These are phyloP conservation scores for Notodonta dromedarius DNA, from an alignment of 2,888 invertebrate genomes.

Conservation along the genomic window DNA sequence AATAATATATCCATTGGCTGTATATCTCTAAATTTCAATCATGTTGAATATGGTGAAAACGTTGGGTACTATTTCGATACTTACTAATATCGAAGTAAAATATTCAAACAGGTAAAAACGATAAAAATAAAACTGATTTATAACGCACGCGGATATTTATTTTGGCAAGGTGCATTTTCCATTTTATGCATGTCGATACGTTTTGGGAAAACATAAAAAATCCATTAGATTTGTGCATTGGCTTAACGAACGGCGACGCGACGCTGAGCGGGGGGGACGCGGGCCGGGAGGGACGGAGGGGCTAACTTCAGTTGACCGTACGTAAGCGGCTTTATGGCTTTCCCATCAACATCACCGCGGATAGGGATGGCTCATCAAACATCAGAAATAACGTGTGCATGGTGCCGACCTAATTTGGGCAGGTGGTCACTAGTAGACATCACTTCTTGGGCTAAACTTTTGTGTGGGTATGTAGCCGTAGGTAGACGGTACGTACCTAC, in stretches of 20 bases:
- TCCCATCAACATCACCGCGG: conserved; percentile 36
- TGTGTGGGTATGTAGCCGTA: too few relatives aligned
- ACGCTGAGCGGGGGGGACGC: conserved; percentile 31
- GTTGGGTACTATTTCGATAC: too few relatives aligned
- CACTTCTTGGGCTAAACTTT: too few relatives aligned
- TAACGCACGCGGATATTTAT: conserved; percentile 46
- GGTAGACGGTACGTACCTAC: too few relatives aligned
- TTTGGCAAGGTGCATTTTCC: conserved; percentile 66
- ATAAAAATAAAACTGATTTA: conserved; percentile 56
- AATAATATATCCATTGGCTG: too few relatives aligned
- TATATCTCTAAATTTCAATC: too few relatives aligned
- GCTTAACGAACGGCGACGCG: conserved; percentile 49
- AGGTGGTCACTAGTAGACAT: too few relatives aligned
- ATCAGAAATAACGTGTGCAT: too few relatives aligned
- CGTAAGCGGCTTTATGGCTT: conserved; percentile 66
- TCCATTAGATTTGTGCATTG: conserved; percentile 74
- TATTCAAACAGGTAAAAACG: conserved; percentile 37
- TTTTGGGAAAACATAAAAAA: conserved; percentile 70
- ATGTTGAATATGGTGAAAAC: too few relatives aligned
- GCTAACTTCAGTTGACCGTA: conserved; percentile 58
- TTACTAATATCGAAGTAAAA: background rate
- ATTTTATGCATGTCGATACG: conserved; percentile 64
- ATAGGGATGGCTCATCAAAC: conserved; percentile 1
- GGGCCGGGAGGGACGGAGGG: conserved; percentile 26
- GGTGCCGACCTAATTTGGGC: too few relatives aligned